Percentiles rank a stretch among this genome's conserved stretches.
Conservation (phyloP, 1,140 invertebrate genomes). For the Homarus americanus region DNA sequence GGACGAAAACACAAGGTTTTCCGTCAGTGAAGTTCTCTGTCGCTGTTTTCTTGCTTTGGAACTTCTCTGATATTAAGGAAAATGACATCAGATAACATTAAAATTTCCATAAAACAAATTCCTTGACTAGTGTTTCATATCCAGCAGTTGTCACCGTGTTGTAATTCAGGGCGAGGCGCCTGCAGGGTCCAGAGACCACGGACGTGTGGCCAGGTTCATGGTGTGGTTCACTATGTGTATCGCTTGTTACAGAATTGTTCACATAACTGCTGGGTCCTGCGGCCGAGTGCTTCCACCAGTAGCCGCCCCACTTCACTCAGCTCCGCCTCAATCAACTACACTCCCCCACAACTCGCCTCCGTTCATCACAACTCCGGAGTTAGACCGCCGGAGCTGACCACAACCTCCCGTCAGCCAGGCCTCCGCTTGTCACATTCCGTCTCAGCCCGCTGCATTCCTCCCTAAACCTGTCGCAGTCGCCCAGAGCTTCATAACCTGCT, state of each 20-base stretch:
- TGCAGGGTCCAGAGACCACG: background rate
- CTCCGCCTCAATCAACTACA: constrained; percentile 12
- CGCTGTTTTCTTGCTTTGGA: no score
- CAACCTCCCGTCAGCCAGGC: background rate
- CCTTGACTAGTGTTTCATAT: background rate
- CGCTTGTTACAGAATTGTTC: background rate
- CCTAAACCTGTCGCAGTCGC: constrained; percentile 15
- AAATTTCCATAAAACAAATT: no score
- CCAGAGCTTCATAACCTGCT: constrained; percentile 31
- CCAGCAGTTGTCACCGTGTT: background rate
- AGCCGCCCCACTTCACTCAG: background rate
- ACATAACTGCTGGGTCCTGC: background rate
- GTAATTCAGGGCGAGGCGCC: background rate
- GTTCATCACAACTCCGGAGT: background rate
- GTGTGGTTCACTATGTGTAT: background rate
- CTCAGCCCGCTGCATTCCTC: constrained; percentile 29
- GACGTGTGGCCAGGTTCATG: background rate
- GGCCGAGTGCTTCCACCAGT: background rate
- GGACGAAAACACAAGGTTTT: no score
- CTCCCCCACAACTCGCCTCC: constrained; percentile 1
- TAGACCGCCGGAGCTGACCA: background rate
- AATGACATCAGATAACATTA: no score
- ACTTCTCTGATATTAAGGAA: no score
- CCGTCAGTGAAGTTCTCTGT: no score
- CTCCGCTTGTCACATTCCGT: constrained; percentile 35